Evolutionary conservation across 2,113 vertebrate species (phyloP).

Genomic region (Gracilinanus agilis): DNA sequence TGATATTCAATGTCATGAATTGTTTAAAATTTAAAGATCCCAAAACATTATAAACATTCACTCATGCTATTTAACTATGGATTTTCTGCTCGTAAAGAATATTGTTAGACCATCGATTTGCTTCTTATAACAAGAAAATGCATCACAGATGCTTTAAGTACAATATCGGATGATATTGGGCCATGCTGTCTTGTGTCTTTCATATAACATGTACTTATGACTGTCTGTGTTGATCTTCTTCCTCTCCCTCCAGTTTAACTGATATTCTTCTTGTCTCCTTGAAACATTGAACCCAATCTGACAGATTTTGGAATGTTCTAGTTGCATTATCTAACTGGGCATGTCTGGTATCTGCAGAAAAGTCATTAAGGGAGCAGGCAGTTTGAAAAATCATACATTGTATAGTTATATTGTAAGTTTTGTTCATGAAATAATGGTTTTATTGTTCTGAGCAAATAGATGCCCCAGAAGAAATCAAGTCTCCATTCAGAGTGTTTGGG

Average conservation of each 20-base stretch:
- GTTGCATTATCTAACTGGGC: background rate
- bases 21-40: conserved; percentile 68
- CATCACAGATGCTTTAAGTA: conserved; percentile 27
- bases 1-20: conserved; percentile 72
- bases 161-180: background rate
- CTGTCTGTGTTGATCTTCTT: background rate
- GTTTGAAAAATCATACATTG: conserved; percentile 40
- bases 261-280: background rate
- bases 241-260: background rate
- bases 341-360: background rate
- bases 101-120: conserved; percentile 44
- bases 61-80: conserved; percentile 41
- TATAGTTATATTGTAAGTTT: background rate
- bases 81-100: conserved; percentile 56
- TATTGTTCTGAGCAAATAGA: conserved; percentile 55
- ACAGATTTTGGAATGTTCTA: background rate
- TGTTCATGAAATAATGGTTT: conserved; percentile 33
- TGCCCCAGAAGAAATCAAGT: conserved; percentile 56
- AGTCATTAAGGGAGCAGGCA: conserved; percentile 35
- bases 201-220: background rate
- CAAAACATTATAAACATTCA: conserved; percentile 65
- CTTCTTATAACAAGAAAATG: conserved; percentile 35
- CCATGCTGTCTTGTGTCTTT: conserved; percentile 1
- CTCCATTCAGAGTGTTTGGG: conserved; percentile 55
- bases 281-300: background rate